Base-by-base conservation (phyloP, 2,113 vertebrate genomes). In the Mungos mungo region DNA sequence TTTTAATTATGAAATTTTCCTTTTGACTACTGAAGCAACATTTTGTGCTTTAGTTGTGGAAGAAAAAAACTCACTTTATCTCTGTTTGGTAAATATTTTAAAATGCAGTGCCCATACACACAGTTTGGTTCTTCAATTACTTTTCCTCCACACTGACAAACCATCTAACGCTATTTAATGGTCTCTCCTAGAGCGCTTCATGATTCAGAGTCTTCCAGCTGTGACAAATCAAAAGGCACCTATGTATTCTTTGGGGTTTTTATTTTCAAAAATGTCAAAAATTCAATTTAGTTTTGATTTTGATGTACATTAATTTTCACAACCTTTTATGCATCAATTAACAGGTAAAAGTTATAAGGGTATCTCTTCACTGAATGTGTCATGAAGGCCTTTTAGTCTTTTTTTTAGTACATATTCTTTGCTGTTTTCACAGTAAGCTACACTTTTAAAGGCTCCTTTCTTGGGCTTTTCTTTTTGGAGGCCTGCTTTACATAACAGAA, bases 221-320 rank as follows among this genome's bases (percentile, higher is more conserved):
- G 68, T 97, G 81, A 60, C 97, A 98, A 79, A 93, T 98, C 91
- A 92, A 96, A 98, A 92, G 77, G 31, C 74, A 97, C 88, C 92
- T 86, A 41, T 57, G 68, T 96, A 98, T 95, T 93, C 65, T 97
- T 96, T 97, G 97, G 90, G 16, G 16, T 93, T 54, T 18, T 96
- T 92, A 96, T 96, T 84, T 98, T 38, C 31, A 93, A 88, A 98
- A 97, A 71, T 97, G 69, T 97, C 93, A 97, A 97, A 92, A 98
- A 98, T 96, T 98, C 96, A 97, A 95, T 97, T 98, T 98, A 82
- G 94, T 97, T 97, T 98, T 97, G 33, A 85, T 97, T 96, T 98
- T 96, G 97, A 97, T 96, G 96, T 94, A 50, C 88, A 97, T 72
- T 84, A 83, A 97, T 95, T 81, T 97, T 83, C 85, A 76, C 82